These are phyloP conservation scores for Octonoba sinensis DNA, from an alignment of 2,888 invertebrate species.

Conservation along the genomic window DNA sequence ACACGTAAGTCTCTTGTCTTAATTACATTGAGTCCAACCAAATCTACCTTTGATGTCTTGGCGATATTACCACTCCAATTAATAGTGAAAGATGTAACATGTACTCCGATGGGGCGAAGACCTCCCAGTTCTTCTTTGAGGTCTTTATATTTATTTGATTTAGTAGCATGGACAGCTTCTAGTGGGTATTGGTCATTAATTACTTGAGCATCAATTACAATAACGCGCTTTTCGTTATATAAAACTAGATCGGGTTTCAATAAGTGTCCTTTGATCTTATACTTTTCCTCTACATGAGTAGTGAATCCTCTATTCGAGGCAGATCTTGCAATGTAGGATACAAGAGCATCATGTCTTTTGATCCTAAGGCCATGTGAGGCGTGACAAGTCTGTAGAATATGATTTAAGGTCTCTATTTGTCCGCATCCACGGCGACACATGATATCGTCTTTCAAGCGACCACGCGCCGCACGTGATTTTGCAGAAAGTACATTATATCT, in stretches of 20 bases:
- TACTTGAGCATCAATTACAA: constrained; percentile 6
- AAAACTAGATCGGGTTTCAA: not conserved
- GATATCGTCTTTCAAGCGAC: not conserved
- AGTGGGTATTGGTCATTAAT: not conserved
- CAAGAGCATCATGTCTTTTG: not conserved
- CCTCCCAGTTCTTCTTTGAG: not conserved
- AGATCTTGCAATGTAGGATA: not conserved
- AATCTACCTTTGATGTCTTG: not conserved
- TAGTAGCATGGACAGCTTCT: not conserved
- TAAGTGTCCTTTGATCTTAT: not conserved
- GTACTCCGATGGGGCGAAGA: not conserved
- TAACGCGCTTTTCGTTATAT: not conserved
- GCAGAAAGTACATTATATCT: not conserved
- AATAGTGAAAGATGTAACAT: not conserved
- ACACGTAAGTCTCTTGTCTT: not conserved
- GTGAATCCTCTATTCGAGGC: not conserved
- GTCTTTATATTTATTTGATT: not conserved
- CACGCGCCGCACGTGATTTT: not conserved
- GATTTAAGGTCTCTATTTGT: not conserved
- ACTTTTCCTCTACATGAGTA: not conserved
- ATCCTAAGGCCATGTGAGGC: not conserved
- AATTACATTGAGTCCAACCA: not conserved
- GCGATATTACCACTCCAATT: not conserved
- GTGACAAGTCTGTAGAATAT: constrained; percentile 1
- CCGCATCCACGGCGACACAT: constrained; percentile 5